Base-by-base conservation (phyloP, 2,797 vertebrate species). In the Odontamblyopus rebecca region DNA sequence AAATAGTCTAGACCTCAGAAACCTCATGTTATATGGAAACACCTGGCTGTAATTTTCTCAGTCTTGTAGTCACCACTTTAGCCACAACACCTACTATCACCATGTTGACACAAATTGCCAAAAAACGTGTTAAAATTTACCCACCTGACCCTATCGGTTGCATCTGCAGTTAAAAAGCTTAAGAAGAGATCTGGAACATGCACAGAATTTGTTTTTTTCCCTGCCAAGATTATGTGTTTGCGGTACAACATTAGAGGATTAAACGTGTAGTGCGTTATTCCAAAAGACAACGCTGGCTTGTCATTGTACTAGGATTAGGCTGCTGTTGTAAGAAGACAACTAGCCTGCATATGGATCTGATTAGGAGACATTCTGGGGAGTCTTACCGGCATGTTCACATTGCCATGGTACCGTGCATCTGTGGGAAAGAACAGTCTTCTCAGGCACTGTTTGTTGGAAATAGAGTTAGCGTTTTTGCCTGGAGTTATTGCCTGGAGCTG, bases 341-440 rank as follows among this genome's bases (percentile, higher is more conserved):
- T 30, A 30, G 86, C 78, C 76, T 78, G 79, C 93, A 94, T 91
- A 85, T 94, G 93, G 89, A 89, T 86, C 80, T 92, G 88, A 89
- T 95, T 93, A 74, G 68, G 76, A 77, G 83, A 85, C 60, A 61
- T 35, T 70, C 79, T 82, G 65, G 35, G 69, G 86, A 86, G 80
- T 80, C 80, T 89, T 91, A 68, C 69, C 70, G 68, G 86, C 86
- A 78, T 82, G 77, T 88, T 90, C 88, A 83, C 85, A 86, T 91
- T 89, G 84, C 88, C 86, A 82, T 91, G 89, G 83, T 51, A 86
- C 76, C 76, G 57, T 71, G 78, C 44, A 51, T 29, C 64, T 66
- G 72, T 74, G 69, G 11, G 74, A 70, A 69, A 70, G 67, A 74
- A 66, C 53, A 75, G 68, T 73, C 54, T 77, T 41, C 54, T 73